Percentiles rank a stretch among this genome's conserved stretches.
Evolutionary conservation across 2,888 invertebrate genomes (phyloP).

Genomic region (Tipula unca): DNA sequence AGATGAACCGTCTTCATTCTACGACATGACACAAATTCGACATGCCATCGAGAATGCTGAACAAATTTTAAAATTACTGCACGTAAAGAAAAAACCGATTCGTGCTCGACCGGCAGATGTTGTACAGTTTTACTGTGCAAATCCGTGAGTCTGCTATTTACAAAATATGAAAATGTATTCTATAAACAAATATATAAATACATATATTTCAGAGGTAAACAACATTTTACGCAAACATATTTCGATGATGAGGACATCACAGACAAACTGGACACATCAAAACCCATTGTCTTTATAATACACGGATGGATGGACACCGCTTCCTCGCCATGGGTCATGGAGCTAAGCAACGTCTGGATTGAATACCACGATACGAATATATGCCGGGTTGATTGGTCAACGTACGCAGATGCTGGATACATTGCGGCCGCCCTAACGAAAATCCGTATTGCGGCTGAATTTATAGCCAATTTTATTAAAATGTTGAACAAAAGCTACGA

Average conservation of each 20-base stretch:
- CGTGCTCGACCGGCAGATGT: background rate
- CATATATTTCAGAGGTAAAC: background rate
- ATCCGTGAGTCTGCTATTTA: background rate
- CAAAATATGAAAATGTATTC: too few relatives aligned
- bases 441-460: background rate
- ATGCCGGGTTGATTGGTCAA: slow-evolving; percentile 39
- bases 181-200: too few relatives aligned
- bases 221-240: background rate
- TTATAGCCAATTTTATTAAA: slow-evolving; percentile 35
- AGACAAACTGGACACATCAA: slow-evolving; percentile 29
- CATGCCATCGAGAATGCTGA: background rate
- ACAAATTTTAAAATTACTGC: background rate
- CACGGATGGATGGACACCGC: slow-evolving; percentile 40
- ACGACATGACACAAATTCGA: background rate
- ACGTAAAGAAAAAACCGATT: background rate
- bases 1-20: background rate
- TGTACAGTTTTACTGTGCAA: background rate
- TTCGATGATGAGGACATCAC: background rate
- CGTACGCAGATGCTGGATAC: slow-evolving; percentile 35
- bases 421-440: slow-evolving; percentile 30
- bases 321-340: slow-evolving; percentile 37
- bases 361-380: slow-evolving; percentile 34
- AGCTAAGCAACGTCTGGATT: slow-evolving; percentile 35
- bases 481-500: slow-evolving; percentile 32
- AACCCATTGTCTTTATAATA: slow-evolving; percentile 35